Percentiles rank a stretch among this genome's conserved stretches.
Evolutionary conservation across 1,140 invertebrate genomes (phyloP).

Genomic region (Cydia strobilella): DNA sequence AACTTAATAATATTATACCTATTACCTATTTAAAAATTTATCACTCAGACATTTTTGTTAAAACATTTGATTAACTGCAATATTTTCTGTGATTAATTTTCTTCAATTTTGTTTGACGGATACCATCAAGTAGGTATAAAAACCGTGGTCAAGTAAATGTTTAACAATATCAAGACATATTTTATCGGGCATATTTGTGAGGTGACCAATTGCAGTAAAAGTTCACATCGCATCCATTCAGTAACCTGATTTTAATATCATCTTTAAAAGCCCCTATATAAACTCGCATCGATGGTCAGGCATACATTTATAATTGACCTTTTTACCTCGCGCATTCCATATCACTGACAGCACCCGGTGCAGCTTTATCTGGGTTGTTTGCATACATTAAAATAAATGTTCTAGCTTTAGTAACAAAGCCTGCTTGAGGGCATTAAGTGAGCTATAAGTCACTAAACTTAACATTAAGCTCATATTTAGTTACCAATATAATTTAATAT

Average conservation of each 20-base stretch:
- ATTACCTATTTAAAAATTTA: not conserved
- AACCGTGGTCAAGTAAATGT: not conserved
- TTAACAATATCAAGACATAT: not conserved
- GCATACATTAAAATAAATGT: conserved; percentile 28
- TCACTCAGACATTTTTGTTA: not conserved
- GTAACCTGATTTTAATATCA: not conserved
- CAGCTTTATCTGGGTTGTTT: conserved; percentile 18
- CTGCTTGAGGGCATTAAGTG: not conserved
- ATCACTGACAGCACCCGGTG: conserved; percentile 18
- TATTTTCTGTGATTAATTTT: not conserved
- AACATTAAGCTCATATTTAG: conserved; percentile 4
- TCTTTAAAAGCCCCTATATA: not conserved
- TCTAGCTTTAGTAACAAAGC: not conserved
- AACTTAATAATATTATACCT: not conserved
- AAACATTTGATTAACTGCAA: too few relatives aligned
- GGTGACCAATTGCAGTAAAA: not conserved
- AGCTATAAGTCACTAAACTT: not conserved
- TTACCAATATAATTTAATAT: not conserved
- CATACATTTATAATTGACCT: conserved; percentile 11
- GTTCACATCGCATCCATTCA: not conserved
- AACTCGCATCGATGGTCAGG: not conserved
- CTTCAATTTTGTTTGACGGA: not conserved
- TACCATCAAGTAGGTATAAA: too few relatives aligned
- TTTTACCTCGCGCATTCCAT: conserved; percentile 23
- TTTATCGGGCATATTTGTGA: not conserved